Conservation (phyloP, 1,140 invertebrate species). For the Sweltsa coloradensis region DNA sequence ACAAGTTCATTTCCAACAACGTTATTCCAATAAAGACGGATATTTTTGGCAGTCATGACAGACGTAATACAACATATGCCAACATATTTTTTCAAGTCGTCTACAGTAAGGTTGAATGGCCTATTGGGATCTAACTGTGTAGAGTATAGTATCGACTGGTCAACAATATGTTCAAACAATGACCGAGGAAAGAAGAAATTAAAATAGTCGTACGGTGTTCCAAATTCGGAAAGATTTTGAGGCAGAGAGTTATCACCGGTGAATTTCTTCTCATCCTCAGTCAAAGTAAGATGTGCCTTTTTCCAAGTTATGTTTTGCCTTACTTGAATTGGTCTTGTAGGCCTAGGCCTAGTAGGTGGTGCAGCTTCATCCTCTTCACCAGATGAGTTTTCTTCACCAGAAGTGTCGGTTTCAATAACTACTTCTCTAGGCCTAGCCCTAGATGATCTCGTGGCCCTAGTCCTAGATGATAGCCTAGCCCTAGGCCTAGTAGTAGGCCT, state of each 20-base stretch:
- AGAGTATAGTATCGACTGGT: not conserved
- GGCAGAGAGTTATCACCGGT: not conserved
- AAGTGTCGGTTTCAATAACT: too few relatives aligned
- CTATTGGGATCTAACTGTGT: not conserved
- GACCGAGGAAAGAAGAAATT: not conserved
- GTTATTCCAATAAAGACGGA: slow-evolving; percentile 13
- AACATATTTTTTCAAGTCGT: not conserved
- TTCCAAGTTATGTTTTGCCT: too few relatives aligned
- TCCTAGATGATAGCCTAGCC: too few relatives aligned
- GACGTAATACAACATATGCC: not conserved
- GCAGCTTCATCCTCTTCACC: too few relatives aligned
- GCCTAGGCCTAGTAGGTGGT: too few relatives aligned
- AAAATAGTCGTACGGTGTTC: not conserved
- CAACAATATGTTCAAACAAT: not conserved
- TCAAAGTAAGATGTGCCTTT: not conserved
- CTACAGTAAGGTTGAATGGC: slow-evolving; percentile 1
- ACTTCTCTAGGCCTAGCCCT: too few relatives aligned
- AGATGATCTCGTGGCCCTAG: too few relatives aligned
- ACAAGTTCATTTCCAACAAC: slow-evolving; percentile 22
- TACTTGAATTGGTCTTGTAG: too few relatives aligned
- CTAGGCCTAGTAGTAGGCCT: too few relatives aligned
- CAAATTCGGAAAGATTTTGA: not conserved
- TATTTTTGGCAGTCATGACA: slow-evolving; percentile 1
- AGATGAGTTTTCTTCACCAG: too few relatives aligned
- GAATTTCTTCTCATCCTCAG: not conserved